Conservation (phyloP, 1,140 invertebrate species). For the Grapholita molesta region DNA sequence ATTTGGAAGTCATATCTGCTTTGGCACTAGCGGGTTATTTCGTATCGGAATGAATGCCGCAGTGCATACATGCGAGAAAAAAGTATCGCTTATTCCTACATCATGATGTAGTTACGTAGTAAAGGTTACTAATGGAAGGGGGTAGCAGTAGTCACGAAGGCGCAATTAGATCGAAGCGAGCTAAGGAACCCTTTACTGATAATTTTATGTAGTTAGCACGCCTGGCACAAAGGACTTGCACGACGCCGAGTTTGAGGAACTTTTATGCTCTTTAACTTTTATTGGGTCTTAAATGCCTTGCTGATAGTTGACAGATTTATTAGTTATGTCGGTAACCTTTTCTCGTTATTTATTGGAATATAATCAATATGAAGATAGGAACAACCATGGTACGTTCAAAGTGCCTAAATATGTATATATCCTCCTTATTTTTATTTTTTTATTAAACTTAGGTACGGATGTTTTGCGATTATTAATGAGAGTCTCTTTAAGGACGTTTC, state of each 20-base stretch:
- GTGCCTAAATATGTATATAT: too few species aligned
- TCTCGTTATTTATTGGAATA: neutral
- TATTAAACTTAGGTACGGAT: too few species aligned
- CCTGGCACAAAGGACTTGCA: slow-evolving; percentile 38
- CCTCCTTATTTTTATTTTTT: too few species aligned
- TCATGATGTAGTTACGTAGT: slow-evolving; percentile 22
- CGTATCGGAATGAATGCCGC: neutral
- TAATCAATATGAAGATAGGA: too few species aligned
- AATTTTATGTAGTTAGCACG: slow-evolving; percentile 60
- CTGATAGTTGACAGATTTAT: neutral
- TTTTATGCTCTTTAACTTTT: slow-evolving; percentile 1
- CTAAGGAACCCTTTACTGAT: slow-evolving; percentile 56
- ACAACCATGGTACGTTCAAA: too few species aligned
- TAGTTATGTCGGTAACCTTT: neutral
- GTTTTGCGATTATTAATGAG: too few species aligned
- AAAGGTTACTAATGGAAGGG: slow-evolving; percentile 54
- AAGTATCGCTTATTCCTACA: slow-evolving; percentile 19
- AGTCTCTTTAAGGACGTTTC: too few species aligned
- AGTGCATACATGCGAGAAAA: neutral
- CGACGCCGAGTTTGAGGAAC: neutral
- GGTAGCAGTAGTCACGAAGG: slow-evolving; percentile 53
- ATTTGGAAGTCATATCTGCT: neutral
- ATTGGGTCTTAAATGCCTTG: slow-evolving; percentile 1
- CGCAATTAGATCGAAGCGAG: slow-evolving; percentile 59
- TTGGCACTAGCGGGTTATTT: neutral